Evolutionary conservation across 2,888 invertebrate genomes (phyloP).

Genomic region (Drosophila meridiana): DNA sequence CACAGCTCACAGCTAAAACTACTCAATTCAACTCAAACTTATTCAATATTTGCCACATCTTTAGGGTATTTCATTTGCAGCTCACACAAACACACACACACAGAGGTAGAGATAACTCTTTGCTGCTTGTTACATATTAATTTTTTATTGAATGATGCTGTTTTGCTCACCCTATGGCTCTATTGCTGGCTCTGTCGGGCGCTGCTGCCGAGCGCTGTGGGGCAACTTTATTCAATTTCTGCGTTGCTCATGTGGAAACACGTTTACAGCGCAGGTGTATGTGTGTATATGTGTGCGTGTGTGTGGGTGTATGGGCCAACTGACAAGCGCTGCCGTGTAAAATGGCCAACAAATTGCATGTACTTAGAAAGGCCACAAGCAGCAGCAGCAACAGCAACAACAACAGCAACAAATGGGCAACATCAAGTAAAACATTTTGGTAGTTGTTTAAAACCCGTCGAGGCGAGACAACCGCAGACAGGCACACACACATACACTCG

Average conservation of each 20-base stretch:
- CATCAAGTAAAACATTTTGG: constrained; percentile 64
- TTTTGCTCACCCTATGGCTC: constrained; percentile 6
- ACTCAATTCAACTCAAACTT: neutral
- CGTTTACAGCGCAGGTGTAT: constrained; percentile 16
- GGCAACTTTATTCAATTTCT: constrained; percentile 69
- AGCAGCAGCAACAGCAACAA: constrained; percentile 29
- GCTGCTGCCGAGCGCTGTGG: constrained; percentile 23
- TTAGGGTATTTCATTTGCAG: constrained; percentile 10
- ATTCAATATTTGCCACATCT: neutral
- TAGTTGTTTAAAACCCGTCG: constrained; percentile 61
- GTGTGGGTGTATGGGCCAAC: constrained; percentile 26
- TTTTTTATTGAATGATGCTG: constrained; percentile 74
- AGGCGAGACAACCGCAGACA: constrained; percentile 54
- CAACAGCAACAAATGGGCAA: constrained; percentile 57
- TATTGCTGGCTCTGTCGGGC: constrained; percentile 9
- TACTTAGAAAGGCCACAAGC: constrained; percentile 61
- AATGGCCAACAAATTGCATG: constrained; percentile 78
- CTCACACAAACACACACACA: neutral
- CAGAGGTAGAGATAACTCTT: neutral
- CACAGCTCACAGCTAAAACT: neutral
- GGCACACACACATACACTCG: neutral
- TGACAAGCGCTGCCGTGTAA: constrained; percentile 63
- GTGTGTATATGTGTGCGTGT: constrained; percentile 18
- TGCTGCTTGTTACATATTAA: constrained; percentile 61
- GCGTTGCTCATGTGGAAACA: constrained; percentile 42